phyloP scores from a whole-genome alignment of 2,797 vertebrate genomes.

The Ambastaia sidthimunki region DNA sequence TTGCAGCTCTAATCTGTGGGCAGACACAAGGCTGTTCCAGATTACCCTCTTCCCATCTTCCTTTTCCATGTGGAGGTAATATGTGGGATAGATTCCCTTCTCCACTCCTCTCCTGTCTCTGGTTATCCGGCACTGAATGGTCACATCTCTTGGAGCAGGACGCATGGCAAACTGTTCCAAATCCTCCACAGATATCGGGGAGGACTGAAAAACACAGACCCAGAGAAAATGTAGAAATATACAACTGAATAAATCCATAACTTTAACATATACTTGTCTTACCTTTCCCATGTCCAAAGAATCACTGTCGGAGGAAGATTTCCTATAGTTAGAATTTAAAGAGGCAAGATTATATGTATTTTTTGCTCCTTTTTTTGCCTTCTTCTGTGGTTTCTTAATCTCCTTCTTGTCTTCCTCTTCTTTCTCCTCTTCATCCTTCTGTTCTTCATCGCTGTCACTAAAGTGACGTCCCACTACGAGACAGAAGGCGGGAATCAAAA shows the following conservation, averaged over 20 bases:
- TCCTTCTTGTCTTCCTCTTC: conserved; percentile 61
- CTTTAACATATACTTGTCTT: conserved; percentile 42
- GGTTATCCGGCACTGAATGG: conserved; percentile 84
- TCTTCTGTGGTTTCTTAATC: conserved; percentile 58
- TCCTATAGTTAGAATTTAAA: conserved; percentile 77
- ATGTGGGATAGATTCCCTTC: conserved; percentile 87
- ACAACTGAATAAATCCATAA: neutral
- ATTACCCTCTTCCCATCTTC: conserved; percentile 81
- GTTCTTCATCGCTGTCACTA: conserved; percentile 69
- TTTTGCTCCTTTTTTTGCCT: conserved; percentile 64
- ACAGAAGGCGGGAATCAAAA: neutral
- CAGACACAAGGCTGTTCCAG: neutral
- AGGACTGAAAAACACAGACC: conserved; percentile 40
- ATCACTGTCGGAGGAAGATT: conserved; percentile 70
- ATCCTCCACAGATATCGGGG: conserved; percentile 74
- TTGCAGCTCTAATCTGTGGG: too few relatives aligned
- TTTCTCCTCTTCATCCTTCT: conserved; percentile 50
- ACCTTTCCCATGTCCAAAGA: conserved; percentile 68
- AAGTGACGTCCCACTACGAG: conserved; percentile 75
- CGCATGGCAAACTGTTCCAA: conserved; percentile 81
- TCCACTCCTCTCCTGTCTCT: conserved; percentile 86
- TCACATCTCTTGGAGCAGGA: conserved; percentile 75
- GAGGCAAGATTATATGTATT: conserved; percentile 66
- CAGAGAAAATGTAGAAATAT: neutral
- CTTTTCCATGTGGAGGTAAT: conserved; percentile 89